Conservation (phyloP, 23 tunicate species). For the Ascidia mentula region DNA sequence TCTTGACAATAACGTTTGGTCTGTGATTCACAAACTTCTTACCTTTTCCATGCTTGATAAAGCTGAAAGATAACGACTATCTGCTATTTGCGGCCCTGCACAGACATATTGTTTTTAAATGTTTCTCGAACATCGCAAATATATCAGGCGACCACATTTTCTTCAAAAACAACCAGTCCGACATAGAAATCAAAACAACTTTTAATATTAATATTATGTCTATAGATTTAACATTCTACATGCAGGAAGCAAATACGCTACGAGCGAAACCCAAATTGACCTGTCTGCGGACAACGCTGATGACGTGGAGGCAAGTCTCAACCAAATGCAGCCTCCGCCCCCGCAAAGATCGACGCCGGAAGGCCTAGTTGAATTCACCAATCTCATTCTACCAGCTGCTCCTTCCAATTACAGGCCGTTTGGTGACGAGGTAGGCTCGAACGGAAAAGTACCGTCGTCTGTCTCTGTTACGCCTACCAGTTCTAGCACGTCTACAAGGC, state of each 20-base stretch:
- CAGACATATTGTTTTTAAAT: no score
- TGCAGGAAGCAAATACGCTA: constrained; percentile 29
- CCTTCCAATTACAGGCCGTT: constrained; percentile 42
- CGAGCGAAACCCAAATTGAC: constrained; percentile 18
- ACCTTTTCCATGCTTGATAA: no score
- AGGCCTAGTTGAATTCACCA: constrained; percentile 49
- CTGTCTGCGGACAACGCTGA: background rate
- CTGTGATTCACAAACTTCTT: no score
- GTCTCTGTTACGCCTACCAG: constrained; percentile 14
- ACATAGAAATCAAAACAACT: no score
- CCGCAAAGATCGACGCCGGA: constrained; percentile 40
- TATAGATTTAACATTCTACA: no score
- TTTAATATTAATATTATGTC: no score
- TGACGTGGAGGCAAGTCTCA: constrained; percentile 27
- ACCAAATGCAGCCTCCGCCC: constrained; percentile 38
- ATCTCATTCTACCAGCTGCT: constrained; percentile 63
- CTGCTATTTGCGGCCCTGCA: no score
- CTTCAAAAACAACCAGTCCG: no score
- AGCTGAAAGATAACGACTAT: no score
- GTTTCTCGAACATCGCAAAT: no score
- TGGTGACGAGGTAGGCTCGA: constrained; percentile 39
- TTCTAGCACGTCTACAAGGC: constrained; percentile 5
- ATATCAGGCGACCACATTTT: no score
- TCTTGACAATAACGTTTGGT: no score
- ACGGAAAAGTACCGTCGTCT: constrained; percentile 16